Base-by-base conservation (phyloP, 2,113 vertebrate species). In the Corythoichthys intestinalis region DNA sequence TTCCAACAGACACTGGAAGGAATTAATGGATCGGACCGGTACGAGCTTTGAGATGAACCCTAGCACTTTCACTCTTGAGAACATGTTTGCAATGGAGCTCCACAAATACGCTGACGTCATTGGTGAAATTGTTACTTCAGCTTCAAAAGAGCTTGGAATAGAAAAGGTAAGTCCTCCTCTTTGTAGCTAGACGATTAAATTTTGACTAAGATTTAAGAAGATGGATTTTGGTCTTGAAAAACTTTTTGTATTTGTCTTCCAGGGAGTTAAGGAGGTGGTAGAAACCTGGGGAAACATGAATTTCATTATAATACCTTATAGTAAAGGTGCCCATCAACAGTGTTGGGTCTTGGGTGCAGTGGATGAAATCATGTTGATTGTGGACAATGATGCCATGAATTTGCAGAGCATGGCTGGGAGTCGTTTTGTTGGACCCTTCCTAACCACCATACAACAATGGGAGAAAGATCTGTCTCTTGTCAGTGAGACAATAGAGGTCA, bases 71-170 rank as follows among this genome's bases (percentile, higher is more conserved):
- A 98, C 97, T 8, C 87, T 99, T 83, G 94, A 97, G 76, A 96
- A 96, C 74, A 96, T 99, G 96, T 98, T 99, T 28, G 87, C 96
- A 11, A 98, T 99, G 95, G 95, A 99, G 49, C 90, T 99, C 39
- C 90, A 98, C 86, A 95, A 82, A 54, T 78, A 98, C 52, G 72
- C 84, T 0, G 87, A 89, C 0, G 89, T 96, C 17, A 95, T 99
- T 57, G 87, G 88, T 4, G 93, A 95, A 17, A 96, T 97, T 10
- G 95, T 98, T 4, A 92, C 91, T 0, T 90, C 92, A 1, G 97
- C 96, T 49, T 79, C 95, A 66, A 98, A 98, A 82, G 97, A 99
- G 73, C 93, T 98, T 4, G 89, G 90, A 71, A 96, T 99, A 56
- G 97, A 99, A 86, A 98, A 94, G 94, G 97, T 93, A 76, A 76